Evolutionary conservation across 2,113 vertebrate genomes (phyloP).

Genomic region (Trichechus manatus): DNA sequence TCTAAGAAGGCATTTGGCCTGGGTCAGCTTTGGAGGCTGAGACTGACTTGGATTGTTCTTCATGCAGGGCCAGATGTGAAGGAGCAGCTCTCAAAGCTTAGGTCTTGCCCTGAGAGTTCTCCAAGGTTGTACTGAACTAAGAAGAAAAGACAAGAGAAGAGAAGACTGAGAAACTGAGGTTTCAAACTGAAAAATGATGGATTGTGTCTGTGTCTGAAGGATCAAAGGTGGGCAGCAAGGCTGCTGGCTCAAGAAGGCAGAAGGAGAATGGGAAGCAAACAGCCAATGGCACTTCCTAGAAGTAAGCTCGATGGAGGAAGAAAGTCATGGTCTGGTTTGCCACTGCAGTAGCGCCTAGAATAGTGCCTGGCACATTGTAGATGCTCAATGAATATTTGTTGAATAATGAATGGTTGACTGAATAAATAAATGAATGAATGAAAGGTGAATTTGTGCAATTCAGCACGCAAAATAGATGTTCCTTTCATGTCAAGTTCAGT

Average conservation of each 20-base stretch:
- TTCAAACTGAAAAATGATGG: background rate
- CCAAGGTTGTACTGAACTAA: background rate
- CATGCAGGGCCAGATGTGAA: background rate
- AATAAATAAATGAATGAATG: background rate
- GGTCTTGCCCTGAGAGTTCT: background rate
- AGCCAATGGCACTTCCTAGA: too few relatives aligned
- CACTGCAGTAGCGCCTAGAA: background rate
- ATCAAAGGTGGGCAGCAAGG: background rate
- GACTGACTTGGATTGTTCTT: background rate
- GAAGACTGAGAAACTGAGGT: background rate
- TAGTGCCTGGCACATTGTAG: background rate
- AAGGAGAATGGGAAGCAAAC: background rate
- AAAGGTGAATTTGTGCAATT: background rate
- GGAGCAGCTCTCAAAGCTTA: background rate
- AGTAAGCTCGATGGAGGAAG: background rate
- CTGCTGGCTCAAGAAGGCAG: background rate
- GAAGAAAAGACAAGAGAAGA: conserved; percentile 14
- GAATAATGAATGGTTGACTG: background rate
- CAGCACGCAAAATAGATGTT: background rate
- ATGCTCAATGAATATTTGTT: background rate
- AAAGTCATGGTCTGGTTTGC: background rate
- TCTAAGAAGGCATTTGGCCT: background rate
- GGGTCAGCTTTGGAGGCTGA: background rate
- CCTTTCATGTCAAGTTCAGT: background rate
- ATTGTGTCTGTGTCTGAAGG: background rate